These are phyloP conservation scores for Dorcus parallelipipedus DNA, from an alignment of 2,888 invertebrate species.

Conservation along the genomic window DNA sequence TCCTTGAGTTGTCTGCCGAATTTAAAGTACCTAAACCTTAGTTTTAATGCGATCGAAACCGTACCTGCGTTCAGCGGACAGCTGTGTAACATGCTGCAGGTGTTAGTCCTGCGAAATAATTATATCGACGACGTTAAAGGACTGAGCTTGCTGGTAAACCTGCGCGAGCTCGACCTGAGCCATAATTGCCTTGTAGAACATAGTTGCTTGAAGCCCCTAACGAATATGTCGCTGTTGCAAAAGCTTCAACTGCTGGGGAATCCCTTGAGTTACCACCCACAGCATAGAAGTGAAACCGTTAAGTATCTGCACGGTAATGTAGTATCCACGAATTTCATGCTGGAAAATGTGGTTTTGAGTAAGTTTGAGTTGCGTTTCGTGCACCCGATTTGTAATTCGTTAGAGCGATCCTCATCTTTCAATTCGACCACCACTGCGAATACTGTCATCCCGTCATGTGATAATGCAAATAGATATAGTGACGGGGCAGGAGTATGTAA, in stretches of 20 bases:
- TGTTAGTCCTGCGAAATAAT: conserved; percentile 60
- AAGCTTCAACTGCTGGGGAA: conserved; percentile 59
- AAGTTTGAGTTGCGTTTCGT: conserved; percentile 53
- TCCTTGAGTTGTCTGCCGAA: conserved; percentile 59
- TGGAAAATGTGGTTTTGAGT: conserved; percentile 54
- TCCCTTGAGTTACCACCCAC: conserved; percentile 59
- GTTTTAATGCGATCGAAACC: conserved; percentile 58
- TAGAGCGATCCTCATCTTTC: conserved; percentile 25
- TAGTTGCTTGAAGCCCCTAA: conserved; percentile 53
- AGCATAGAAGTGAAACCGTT: conserved; percentile 55
- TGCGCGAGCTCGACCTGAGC: conserved; percentile 61
- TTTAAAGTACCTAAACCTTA: conserved; percentile 61
- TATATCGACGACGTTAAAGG: conserved; percentile 59
- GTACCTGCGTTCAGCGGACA: conserved; percentile 58
- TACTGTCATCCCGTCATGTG: conserved; percentile 25
- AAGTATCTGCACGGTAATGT: conserved; percentile 55
- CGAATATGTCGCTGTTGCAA: conserved; percentile 53
- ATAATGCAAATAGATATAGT: neutral
- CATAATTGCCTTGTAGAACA: conserved; percentile 64
- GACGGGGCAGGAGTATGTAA: no score
- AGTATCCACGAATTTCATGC: conserved; percentile 52
- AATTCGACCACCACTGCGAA: conserved; percentile 26
- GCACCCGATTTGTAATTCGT: conserved; percentile 29
- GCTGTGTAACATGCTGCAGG: conserved; percentile 50
- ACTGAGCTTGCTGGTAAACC: conserved; percentile 52